Base-by-base conservation (phyloP, 2,797 vertebrate species). In the Aldrovandia affinis region DNA sequence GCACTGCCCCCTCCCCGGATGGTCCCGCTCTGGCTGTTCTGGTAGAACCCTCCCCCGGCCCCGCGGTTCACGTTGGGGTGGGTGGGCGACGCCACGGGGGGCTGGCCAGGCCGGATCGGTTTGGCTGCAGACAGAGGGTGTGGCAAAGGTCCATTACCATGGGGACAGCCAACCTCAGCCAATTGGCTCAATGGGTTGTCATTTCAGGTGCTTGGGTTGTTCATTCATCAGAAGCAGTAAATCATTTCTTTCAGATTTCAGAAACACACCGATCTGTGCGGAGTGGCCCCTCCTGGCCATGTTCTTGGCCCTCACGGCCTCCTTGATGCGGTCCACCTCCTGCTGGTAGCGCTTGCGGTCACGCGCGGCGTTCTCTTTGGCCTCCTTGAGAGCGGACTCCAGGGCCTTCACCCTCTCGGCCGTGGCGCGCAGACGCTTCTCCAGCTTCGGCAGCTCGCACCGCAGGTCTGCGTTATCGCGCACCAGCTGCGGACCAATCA, bases 401-500 rank as follows among this genome's bases (percentile, higher is more conserved):
- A 97, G 91, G 89, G 96, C 96, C 91, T 97, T 97, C 81, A 97
- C 96, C 83, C 96, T 92, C 80, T 97, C 96, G 28, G 96, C 96
- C 61, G 96, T 97, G 79, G 96, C 96, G 90, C 96, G 90, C 78
- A 97, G 95, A 83, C 96, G 92, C 88, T 97, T 97, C 90, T 97
- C 96, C 90, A 97, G 91, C 89, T 97, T 97, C 25, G 96, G 96
- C 89, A 97, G 96, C 80, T 97, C 96, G 28, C 96, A 97, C 83
- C 96, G 96, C 89, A 97, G 94, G 91, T 97, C 96, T 81, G 96
- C 96, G 81, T 97, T 97, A 88, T 97, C 96, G 81, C 96, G 96
- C 89, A 97, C 96, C 94, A 97, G 89, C 96, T 97, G 77, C 18
- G 61, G n/a, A 59, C 52, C 30, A 70, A 70, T 39, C 65, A 70